Evolutionary conservation across 2,888 invertebrate genomes (phyloP).

Genomic region (Chirona hameri): DNA sequence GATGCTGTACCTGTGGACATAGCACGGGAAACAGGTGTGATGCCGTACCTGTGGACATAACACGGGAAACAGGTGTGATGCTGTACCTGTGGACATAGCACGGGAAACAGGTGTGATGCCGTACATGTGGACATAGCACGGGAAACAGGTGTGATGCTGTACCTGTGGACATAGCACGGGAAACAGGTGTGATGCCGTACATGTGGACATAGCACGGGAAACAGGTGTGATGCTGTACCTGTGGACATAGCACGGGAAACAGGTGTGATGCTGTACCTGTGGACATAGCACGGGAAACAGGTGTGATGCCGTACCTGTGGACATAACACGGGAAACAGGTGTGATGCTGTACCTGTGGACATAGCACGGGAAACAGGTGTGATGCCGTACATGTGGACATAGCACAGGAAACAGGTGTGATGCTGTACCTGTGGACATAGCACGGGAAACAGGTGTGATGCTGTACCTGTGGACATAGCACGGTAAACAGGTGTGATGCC

Average conservation of each 20-base stretch:
- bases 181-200: conserved; percentile 54
- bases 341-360: conserved; percentile 58
- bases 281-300: conserved; percentile 31
- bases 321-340: not conserved
- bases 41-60: conserved; percentile 55
- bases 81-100: conserved; percentile 54
- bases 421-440: conserved; percentile 54
- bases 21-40: conserved; percentile 46
- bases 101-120: conserved; percentile 49
- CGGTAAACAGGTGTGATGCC: conserved; percentile 49
- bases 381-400: conserved; percentile 56
- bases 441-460: conserved; percentile 46
- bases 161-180: conserved; percentile 49
- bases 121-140: conserved; percentile 52
- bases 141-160: conserved; percentile 52
- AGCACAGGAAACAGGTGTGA: conserved; percentile 46
- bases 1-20: conserved; percentile 56
- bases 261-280: conserved; percentile 58
- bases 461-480: conserved; percentile 54
- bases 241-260: conserved; percentile 34
- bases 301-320: conserved; percentile 58
- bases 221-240: conserved; percentile 58
- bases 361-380: conserved; percentile 42
- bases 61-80: conserved; percentile 46
- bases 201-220: conserved; percentile 46